phyloP scores from a whole-genome alignment of 2,797 vertebrate genomes.

The Amniataba percoides region DNA sequence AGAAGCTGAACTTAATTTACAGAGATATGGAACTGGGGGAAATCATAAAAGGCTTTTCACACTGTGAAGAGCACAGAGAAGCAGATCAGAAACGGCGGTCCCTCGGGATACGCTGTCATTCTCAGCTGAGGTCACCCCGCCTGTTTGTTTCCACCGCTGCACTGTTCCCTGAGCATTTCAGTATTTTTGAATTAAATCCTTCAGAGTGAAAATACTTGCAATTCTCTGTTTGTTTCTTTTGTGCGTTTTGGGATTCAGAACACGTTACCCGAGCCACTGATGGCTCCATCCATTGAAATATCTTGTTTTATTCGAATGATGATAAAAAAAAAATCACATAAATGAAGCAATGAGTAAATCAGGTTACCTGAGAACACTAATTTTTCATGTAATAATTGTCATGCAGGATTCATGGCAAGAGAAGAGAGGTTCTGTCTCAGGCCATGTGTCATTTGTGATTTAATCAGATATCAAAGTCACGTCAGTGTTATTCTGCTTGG shows the following conservation, averaged over 20 bases:
- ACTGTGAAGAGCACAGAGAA: slow-evolving; percentile 64
- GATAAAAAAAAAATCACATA: too few relatives aligned
- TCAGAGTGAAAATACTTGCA: slow-evolving; percentile 6
- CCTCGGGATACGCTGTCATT: slow-evolving; percentile 62
- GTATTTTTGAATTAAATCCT: slow-evolving; percentile 33
- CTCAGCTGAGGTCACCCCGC: slow-evolving; percentile 65
- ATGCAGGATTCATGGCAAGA: slow-evolving; percentile 11
- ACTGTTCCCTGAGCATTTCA: slow-evolving; percentile 33
- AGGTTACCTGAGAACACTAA: background rate
- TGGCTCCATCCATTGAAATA: slow-evolving; percentile 14
- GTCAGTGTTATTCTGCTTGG: slow-evolving; percentile 25
- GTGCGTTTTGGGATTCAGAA: slow-evolving; percentile 44
- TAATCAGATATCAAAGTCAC: slow-evolving; percentile 23
- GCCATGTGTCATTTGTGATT: slow-evolving; percentile 24
- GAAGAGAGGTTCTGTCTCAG: background rate
- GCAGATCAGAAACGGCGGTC: slow-evolving; percentile 68
- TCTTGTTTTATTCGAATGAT: background rate
- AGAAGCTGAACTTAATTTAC: slow-evolving; percentile 56
- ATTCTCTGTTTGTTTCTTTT: background rate
- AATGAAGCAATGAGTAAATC: background rate
- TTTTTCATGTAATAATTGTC: slow-evolving; percentile 4
- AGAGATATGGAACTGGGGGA: slow-evolving; percentile 45
- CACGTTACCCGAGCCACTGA: slow-evolving; percentile 8
- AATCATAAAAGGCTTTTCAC: slow-evolving; percentile 80
- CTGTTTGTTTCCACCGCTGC: slow-evolving; percentile 63